Evolutionary conservation across 2,888 invertebrate genomes (phyloP), one percentile per base, ranked within the genome.

Genomic region (Drosophila kuntzei): DNA sequence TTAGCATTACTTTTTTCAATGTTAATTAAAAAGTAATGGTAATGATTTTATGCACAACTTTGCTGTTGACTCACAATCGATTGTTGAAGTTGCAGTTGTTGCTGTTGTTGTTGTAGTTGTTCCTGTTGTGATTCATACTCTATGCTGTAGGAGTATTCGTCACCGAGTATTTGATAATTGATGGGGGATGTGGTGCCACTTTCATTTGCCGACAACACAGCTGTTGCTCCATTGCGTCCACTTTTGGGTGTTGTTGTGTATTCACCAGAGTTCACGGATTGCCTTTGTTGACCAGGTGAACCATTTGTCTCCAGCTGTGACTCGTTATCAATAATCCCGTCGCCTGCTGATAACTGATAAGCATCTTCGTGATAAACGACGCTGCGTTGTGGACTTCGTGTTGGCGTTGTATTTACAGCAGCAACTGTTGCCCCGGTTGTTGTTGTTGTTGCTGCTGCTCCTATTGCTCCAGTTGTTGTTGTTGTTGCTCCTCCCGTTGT

Each of bases 191-290:
- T 79, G 46, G 82, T 80, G 47, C 76, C 82, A 64, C 79, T 79
- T 34, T 47, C 79, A 54, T 72, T 75, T 7, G 74, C 77, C 12
- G 73, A 71, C 37, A 59, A 71, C 37, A 59, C 14, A 36, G 47
- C 34, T 27, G 6, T 34, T 22, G 22, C 58, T 32, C 73, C 80
- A 50, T 67, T 76, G 43, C 87, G 65, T 11, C 67, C 53, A 6
- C 81, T 79, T 66, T 90, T 91, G 18, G 91, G 90, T 16, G 91
- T 90, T 47, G 90, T 86, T 57, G 77, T 87, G 49, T 80, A 90
- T 50, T 91, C 90, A 71, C 80, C 86, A 20, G 89, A 85, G 65
- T 90, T 91, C 54, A 82, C 76, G 34, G 90, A 90, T 71, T 89
- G 80, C 34, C 90, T 6, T 34, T 34, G 90, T 57, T 89, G 89